Conservation (phyloP, 2,113 vertebrate species). For the Murina feae region DNA sequence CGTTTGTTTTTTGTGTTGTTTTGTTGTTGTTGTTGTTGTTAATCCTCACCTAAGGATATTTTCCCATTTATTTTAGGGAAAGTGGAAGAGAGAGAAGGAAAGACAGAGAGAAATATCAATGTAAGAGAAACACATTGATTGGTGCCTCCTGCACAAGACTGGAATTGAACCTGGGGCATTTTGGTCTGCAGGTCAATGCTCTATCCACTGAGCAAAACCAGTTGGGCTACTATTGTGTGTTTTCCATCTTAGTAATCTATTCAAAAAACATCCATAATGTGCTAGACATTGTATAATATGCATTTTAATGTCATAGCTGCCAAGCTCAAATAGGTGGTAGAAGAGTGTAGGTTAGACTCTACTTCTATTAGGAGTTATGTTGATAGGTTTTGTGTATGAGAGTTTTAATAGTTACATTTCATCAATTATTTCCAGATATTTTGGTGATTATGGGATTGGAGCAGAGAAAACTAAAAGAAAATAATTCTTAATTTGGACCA, state of each 20-base stretch:
- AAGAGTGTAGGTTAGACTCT: background rate
- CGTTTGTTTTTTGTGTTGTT: no score
- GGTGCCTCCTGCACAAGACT: no score
- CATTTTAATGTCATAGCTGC: background rate
- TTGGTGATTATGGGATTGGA: background rate
- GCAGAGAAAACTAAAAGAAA: constrained; percentile 8
- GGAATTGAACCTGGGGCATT: no score
- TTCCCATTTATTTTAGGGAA: no score
- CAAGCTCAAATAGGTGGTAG: background rate
- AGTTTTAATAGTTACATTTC: background rate
- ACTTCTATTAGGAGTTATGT: background rate
- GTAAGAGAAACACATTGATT: no score
- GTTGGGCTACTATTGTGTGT: background rate
- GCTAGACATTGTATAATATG: background rate
- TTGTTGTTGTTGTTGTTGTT: no score
- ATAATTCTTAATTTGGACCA: constrained; percentile 7
- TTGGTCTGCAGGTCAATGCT: no score
- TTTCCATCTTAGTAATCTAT: background rate
- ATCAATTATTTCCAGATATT: constrained; percentile 11
- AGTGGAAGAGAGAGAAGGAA: no score
- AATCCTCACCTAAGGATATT: no score
- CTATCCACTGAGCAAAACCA: no score
- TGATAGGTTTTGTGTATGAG: background rate
- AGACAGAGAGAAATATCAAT: no score
- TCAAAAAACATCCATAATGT: background rate